Conservation (phyloP, 2,888 invertebrate genomes). For the Lithosia quadra region DNA sequence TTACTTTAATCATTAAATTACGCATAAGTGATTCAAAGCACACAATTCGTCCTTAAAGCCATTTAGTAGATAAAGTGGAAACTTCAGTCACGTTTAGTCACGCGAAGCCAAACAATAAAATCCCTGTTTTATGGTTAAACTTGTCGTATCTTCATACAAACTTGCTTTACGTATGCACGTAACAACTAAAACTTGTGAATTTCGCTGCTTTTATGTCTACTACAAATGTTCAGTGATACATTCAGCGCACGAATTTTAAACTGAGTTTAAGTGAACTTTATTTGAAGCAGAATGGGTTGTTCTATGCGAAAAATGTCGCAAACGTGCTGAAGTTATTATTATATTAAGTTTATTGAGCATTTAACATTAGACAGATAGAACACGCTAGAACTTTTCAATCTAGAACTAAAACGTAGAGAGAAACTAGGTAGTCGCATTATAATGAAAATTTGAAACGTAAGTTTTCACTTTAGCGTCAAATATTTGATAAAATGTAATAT, state of each 20-base stretch:
- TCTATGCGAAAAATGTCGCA: constrained; percentile 5
- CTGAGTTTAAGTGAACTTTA: constrained; percentile 18
- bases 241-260: constrained; percentile 24
- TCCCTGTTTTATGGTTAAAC: constrained; percentile 57
- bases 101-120: constrained; percentile 50
- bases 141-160: constrained; percentile 42
- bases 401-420: not conserved
- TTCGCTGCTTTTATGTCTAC: constrained; percentile 30
- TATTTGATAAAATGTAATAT: not conserved
- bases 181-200: constrained; percentile 45
- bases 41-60: constrained; percentile 8
- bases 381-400: not conserved
- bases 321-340: constrained; percentile 10
- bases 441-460: not conserved
- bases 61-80: constrained; percentile 50
- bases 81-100: constrained; percentile 55
- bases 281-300: constrained; percentile 4
- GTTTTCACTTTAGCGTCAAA: not conserved
- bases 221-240: constrained; percentile 34
- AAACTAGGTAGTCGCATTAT: not conserved
- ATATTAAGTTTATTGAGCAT: not conserved
- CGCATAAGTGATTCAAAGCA: constrained; percentile 1
- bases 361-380: not conserved
- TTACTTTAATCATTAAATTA: not conserved
- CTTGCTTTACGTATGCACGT: constrained; percentile 49